Base-by-base conservation (phyloP, 64 coral and sea anemone genomes). In the Orbicella faveolata region DNA sequence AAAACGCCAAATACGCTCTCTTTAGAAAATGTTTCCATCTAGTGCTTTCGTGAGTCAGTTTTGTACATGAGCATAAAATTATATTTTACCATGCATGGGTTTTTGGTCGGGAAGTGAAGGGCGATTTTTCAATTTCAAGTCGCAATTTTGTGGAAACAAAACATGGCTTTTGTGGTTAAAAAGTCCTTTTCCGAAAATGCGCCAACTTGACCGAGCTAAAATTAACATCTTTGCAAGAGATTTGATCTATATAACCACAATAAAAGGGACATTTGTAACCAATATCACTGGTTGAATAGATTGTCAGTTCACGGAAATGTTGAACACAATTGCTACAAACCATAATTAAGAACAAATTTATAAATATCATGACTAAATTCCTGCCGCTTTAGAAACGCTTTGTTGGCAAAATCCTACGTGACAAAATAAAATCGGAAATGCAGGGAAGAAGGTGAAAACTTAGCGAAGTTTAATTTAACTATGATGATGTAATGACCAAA, bases 341-440 rank as follows among this genome's bases (percentile, higher is more conserved):
- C 19, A 83, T 67, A 39, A 83, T 44, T 83, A 83, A 83, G 10
- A 20, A 67, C 62, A 67, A 83, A 44, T 65, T 66, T 34, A 41
- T 52, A 83, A 37, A 83, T 67, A 66, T 36, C 34, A 0, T 33
- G 39, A 81, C 25, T 23, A 61, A 80, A 81, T 81, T 81, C 15
- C 64, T 34, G 4, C 77, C 67, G 67, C 67, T 23, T 26, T n/a
- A 26, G 10, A 79, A 54, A 41, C 23, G 13, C 20, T 79, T 53
- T 6, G 9, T 51, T 11, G 18, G 9, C 53, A 70, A 23, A 23
- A 70, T 69, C 67, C 21, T 78, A 52, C 41, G 37, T 52, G 37
- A 78, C 16, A 51, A n/a, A 53, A 9, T 53, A n/a, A 21, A 52
- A 53, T 53, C 19, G 78, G 54, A 80, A 80, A 11, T 70, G 6